Percentiles rank a stretch among this genome's conserved stretches.
Conservation (phyloP, 1,140 invertebrate species). For the Cepaea nemoralis region DNA sequence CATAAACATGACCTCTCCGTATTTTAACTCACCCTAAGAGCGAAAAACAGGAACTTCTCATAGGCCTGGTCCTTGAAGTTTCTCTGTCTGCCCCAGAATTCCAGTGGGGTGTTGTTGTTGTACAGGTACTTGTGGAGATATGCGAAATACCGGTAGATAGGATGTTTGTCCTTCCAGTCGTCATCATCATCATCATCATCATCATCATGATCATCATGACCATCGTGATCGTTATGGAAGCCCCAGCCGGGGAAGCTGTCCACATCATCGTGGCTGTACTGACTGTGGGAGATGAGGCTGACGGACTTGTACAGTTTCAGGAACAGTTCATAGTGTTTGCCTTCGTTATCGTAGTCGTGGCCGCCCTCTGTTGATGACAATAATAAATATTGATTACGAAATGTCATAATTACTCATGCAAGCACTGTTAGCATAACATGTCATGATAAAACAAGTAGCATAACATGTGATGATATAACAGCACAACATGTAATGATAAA, state of each 20-base stretch:
- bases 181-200: conserved; percentile 11
- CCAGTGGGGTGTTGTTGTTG: not conserved
- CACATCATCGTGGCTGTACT: not conserved
- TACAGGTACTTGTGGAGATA: not conserved
- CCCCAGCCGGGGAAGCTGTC: not conserved
- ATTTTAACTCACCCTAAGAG: conserved; percentile 2
- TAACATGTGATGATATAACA: too few relatives aligned
- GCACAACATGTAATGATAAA: too few relatives aligned
- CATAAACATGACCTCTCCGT: not conserved
- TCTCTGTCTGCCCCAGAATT: not conserved
- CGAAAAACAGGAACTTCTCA: not conserved
- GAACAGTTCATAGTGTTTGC: conserved; percentile 9
- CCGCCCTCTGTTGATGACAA: not conserved
- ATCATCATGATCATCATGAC: not conserved
- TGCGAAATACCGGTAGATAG: not conserved
- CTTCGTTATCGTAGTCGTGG: not conserved
- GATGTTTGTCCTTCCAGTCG: not conserved
- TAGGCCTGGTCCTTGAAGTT: not conserved
- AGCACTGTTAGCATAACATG: too few relatives aligned
- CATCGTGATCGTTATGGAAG: not conserved
- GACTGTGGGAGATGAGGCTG: not conserved
- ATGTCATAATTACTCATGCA: too few relatives aligned
- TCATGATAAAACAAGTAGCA: too few relatives aligned
- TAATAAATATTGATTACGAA: too few relatives aligned
- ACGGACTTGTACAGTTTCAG: conserved; percentile 2